A percentile compares a stretch with the other conserved stretches of the same genome.
Evolutionary conservation across 2,888 invertebrate species (phyloP).

Genomic region (Doris montereyensis): DNA sequence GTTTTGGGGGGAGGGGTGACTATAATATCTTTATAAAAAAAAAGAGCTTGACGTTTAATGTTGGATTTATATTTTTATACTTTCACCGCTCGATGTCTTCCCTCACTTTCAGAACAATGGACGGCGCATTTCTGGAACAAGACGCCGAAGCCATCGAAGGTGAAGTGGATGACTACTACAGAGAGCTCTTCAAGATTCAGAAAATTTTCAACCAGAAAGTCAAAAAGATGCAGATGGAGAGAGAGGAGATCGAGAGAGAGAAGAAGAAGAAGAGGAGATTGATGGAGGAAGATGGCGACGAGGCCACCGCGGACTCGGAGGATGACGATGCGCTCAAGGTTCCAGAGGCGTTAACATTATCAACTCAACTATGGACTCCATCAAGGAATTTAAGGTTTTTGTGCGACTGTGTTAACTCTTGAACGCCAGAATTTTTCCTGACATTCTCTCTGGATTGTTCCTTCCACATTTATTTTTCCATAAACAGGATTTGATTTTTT

Average conservation of each 20-base stretch:
- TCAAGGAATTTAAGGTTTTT: slow-evolving; percentile 79
- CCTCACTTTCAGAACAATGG: slow-evolving; percentile 83
- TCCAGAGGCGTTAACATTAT: slow-evolving; percentile 74
- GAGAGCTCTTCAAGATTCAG: slow-evolving; percentile 85
- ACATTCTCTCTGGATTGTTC: neutral
- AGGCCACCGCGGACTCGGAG: slow-evolving; percentile 70
- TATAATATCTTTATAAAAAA: no score
- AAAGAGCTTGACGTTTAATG: no score
- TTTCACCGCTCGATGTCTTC: no score
- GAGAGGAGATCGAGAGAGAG: slow-evolving; percentile 68
- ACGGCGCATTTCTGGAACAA: slow-evolving; percentile 91
- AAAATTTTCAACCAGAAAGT: slow-evolving; percentile 76
- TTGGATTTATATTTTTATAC: no score
- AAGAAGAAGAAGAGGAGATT: slow-evolving; percentile 75
- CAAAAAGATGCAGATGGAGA: slow-evolving; percentile 70
- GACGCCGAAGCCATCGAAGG: slow-evolving; percentile 84
- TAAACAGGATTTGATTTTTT: no score
- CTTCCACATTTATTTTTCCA: neutral
- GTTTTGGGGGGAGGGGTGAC: no score
- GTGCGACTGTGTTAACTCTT: no score
- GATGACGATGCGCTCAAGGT: slow-evolving; percentile 74
- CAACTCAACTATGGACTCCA: slow-evolving; percentile 69
- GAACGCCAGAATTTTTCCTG: neutral
- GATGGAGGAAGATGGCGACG: slow-evolving; percentile 75
- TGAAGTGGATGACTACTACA: slow-evolving; percentile 82